Conservation (phyloP, 2,113 vertebrate genomes). For the Megaptera novaeangliae region DNA sequence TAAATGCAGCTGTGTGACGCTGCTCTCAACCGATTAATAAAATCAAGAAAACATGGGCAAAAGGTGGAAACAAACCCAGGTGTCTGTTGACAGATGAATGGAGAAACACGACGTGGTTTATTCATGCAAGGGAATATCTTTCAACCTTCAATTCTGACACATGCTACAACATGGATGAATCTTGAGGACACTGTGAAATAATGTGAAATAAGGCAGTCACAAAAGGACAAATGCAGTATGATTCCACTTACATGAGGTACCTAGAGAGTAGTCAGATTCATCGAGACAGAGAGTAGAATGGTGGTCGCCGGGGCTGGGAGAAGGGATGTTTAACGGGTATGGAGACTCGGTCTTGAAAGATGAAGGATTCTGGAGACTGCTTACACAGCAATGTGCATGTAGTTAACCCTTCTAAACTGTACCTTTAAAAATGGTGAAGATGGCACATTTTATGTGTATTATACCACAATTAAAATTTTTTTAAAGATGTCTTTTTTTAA, state of each 20-base stretch:
- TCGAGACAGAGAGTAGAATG: not conserved
- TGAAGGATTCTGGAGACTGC: not conserved
- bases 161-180: not conserved
- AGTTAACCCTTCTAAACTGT: not conserved
- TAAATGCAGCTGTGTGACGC: not conserved
- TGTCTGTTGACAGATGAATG: not conserved
- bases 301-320: not conserved
- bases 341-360: not conserved
- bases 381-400: not conserved
- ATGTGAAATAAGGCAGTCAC: not conserved
- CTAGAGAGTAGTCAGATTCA: not conserved
- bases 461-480: not conserved
- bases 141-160: not conserved
- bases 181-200: accelerated
- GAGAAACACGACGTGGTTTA: not conserved
- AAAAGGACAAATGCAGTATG: not conserved
- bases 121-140: not conserved
- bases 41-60: not conserved
- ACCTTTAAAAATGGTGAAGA: not conserved
- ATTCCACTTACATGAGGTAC: not conserved
- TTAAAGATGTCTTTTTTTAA: not conserved
- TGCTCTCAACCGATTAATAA: not conserved
- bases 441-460: not conserved
- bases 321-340: not conserved
- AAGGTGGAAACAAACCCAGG: not conserved